A percentile compares a stretch with the other conserved stretches of the same genome.
Conservation (phyloP, 2,888 invertebrate genomes). For the Coleophora flavipennella region DNA sequence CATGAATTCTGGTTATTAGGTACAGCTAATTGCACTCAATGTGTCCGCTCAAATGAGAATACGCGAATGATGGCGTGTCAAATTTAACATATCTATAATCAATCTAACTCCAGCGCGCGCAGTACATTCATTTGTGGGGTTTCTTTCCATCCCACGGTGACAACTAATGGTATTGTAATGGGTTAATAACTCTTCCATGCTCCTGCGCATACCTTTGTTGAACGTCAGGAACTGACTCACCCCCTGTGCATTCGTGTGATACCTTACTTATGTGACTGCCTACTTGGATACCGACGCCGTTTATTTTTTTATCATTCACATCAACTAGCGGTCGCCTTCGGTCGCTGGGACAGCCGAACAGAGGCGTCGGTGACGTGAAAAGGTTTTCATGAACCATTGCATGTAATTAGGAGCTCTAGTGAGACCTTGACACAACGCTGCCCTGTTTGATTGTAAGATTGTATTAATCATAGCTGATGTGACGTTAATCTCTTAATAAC, state of each 20-base stretch:
- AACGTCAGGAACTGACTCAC: conserved; percentile 56
- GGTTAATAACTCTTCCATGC: conserved; percentile 54
- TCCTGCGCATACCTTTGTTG: conserved; percentile 58
- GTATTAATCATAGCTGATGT: no score
- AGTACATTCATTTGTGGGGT: conserved; percentile 20
- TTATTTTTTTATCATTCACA: no score
- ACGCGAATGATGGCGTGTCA: conserved; percentile 35
- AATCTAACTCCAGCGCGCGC: conserved; percentile 18
- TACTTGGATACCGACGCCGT: no score
- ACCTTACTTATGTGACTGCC: conserved; percentile 22
- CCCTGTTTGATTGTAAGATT: no score
- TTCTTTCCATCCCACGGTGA: conserved; percentile 51
- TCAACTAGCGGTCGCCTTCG: no score
- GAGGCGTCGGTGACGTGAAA: no score
- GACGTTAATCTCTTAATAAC: no score
- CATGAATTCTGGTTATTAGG: conserved; percentile 47
- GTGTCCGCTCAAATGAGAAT: conserved; percentile 23
- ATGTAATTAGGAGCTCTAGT: no score
- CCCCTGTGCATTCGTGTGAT: conserved; percentile 34
- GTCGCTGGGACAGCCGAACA: no score
- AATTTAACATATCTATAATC: conserved; percentile 25
- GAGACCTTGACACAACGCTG: no score
- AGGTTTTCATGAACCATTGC: no score
- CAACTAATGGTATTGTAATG: conserved; percentile 55
- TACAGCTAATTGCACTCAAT: conserved; percentile 41